Base-by-base conservation (phyloP, 2,888 invertebrate genomes). In the Corythucha ciliata region DNA sequence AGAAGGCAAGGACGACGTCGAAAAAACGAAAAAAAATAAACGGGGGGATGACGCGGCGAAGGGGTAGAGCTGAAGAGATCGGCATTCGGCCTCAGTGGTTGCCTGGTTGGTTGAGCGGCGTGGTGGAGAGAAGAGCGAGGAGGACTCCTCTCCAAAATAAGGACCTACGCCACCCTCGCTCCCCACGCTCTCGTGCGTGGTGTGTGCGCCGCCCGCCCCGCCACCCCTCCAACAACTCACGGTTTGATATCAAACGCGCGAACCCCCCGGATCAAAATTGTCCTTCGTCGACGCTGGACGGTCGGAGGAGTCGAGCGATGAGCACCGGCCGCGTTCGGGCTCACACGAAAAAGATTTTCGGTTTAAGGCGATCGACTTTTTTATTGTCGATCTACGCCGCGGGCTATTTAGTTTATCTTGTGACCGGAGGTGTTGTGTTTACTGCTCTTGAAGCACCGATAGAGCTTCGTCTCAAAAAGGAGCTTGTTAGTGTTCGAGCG, bases 341-440 rank as follows among this genome's bases (percentile, higher is more conserved):
- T 14, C 61, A 57, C 26, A 42, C 58, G 21, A 55, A 54, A 34
- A 47, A 59, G 46, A 56, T 76, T 45, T 71, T 77, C 55, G 76
- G 77, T 1, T 67, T 75, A 49, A 69, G 74, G 36, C 70, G 74
- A 57, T 75, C 75, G 58, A 72, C 75, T 0, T 72, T 70, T 47
- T 67, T 79, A 26, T 68, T 80, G 55, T 55, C 69, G 7, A 63
- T 74, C 20, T 81, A 74, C 62, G 62, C 78, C 3, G 46, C 76
- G 4, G 74, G 80, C 60, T 82, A 81, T 65, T 57, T 74, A 4
- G 65, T 72, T 36, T 85, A 79, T 66, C 66, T 85, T 63, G 69
- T 75, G 18, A 69, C 78, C 49, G 85, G 85, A 1, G 81, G 81
- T 0, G 60, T 78, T 53, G 73, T 81, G 45, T 85, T 85, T 66